Conservation (phyloP, 2,888 invertebrate genomes). For the Hoplodrina ambigua region DNA sequence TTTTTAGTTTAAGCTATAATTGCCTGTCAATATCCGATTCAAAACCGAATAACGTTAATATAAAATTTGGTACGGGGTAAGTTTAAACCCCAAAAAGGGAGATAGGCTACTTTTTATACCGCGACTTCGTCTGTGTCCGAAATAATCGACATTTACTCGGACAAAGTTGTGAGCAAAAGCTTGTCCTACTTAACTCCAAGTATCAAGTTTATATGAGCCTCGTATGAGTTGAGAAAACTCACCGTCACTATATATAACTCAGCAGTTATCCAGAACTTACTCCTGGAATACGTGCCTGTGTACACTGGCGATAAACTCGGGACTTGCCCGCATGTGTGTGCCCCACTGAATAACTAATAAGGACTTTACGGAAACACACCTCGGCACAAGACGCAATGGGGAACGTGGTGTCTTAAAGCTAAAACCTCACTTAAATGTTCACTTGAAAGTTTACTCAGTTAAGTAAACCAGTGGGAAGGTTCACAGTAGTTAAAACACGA, state of each 20-base stretch:
- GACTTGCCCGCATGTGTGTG: slow-evolving; percentile 35
- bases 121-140: too few relatives aligned
- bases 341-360: slow-evolving; percentile 46
- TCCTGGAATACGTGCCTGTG: slow-evolving; percentile 36
- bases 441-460: slow-evolving; percentile 9
- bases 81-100: too few relatives aligned
- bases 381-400: slow-evolving; percentile 9
- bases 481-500: not conserved
- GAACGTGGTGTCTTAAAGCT: slow-evolving; percentile 29
- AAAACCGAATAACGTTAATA: too few relatives aligned
- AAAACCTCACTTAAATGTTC: slow-evolving; percentile 13
- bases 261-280: slow-evolving; percentile 32
- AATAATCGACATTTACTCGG: too few relatives aligned
- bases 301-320: slow-evolving; percentile 19
- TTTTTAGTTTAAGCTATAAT: too few relatives aligned
- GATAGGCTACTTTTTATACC: too few relatives aligned
- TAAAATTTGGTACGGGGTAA: too few relatives aligned
- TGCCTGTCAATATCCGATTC: too few relatives aligned
- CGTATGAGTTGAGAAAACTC: slow-evolving; percentile 11
- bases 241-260: slow-evolving; percentile 13
- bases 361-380: slow-evolving; percentile 18
- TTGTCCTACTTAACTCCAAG: not conserved
- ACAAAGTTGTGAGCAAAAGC: too few relatives aligned
- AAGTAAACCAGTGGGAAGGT: slow-evolving; percentile 13
- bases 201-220: not conserved